phyloP scores from a whole-genome alignment of 1,140 invertebrate species.

The Sycophaga agraensis region DNA sequence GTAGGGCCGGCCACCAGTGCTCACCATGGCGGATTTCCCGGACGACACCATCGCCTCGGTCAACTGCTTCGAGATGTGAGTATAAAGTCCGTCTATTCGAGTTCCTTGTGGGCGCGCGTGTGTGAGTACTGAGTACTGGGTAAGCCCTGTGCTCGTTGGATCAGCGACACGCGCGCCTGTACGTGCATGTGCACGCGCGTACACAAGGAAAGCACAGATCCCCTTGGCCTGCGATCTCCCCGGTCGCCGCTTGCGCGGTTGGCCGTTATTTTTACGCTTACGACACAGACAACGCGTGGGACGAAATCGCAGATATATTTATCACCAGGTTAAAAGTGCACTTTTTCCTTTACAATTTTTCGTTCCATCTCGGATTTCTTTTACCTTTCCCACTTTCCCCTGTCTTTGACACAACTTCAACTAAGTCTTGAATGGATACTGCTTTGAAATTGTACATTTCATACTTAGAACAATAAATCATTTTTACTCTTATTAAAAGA shows the following conservation, averaged over 20 bases:
- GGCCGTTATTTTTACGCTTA: slow-evolving; percentile 19
- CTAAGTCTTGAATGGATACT: no score
- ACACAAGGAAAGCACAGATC: not conserved
- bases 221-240: slow-evolving; percentile 1
- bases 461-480: no score
- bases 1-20: not conserved
- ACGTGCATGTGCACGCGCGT: no score
- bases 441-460: not conserved
- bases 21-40: slow-evolving; percentile 33
- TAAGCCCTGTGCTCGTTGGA: no score
- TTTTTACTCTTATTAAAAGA: no score
- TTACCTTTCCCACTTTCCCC: not conserved
- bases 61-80: slow-evolving; percentile 46
- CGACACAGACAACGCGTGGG: not conserved
- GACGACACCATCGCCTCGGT: slow-evolving; percentile 41
- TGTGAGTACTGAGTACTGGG: no score
- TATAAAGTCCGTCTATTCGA: not conserved
- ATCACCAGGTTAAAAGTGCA: not conserved
- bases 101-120: not conserved
- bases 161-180: no score
- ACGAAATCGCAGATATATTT: not conserved
- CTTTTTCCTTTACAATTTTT: not conserved
- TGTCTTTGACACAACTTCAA: not conserved
- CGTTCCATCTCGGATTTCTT: not conserved
- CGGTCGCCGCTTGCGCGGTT: not conserved